Base-by-base conservation (phyloP, 2,797 vertebrate genomes). In the Otolemur crassicaudatus region DNA sequence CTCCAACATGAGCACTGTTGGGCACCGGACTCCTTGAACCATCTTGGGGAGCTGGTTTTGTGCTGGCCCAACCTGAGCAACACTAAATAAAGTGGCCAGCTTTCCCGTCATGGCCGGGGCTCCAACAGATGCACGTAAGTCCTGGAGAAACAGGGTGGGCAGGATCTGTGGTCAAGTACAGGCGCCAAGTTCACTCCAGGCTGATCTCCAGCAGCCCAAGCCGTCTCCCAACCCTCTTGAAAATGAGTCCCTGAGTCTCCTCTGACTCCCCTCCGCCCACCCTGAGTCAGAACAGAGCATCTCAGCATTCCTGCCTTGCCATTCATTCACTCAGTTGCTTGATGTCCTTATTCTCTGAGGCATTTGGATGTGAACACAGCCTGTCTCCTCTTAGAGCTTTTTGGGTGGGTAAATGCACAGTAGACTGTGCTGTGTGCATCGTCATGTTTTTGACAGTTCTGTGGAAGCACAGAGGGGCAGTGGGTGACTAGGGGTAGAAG, bases 111-210 rank as follows among this genome's bases (percentile, higher is more conserved):
- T 5, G 16, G 56, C 72, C 46, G 19, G 1, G n/a, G 58, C 58
- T 23, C 19, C 58, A 3, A 3, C 0, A 34, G 46, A 27, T 11
- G 14, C 31, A 7, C 4, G 0, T 2, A 65, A 61, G n/a, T 11
- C 40, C 81, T 29, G 29, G 82, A 77, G 31, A 27, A 69, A 49
- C 27, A 20, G 5, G 4, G 58, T 20, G 14, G 83, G 56, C 37
- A 37, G 63, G 53, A 67, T 23, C 76, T 80, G n/a, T 0, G 3
- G 79, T 34, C 31, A 23, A 81, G 63, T 4, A 0, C 63, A 58
- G 60, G 11, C 40, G 46, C n/a, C 3, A 27, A 31, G 27, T 53
- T 67, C 83, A 19, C 37, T 31, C 46, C 12, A 53, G 61, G 60
- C 37, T 53, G 19, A n/a, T 53, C 86, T 25, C 80, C 16, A 23